Evolutionary conservation across 2,888 invertebrate genomes (phyloP), one percentile per base, ranked within the genome.

Genomic region (Bedellia somnulentella): DNA sequence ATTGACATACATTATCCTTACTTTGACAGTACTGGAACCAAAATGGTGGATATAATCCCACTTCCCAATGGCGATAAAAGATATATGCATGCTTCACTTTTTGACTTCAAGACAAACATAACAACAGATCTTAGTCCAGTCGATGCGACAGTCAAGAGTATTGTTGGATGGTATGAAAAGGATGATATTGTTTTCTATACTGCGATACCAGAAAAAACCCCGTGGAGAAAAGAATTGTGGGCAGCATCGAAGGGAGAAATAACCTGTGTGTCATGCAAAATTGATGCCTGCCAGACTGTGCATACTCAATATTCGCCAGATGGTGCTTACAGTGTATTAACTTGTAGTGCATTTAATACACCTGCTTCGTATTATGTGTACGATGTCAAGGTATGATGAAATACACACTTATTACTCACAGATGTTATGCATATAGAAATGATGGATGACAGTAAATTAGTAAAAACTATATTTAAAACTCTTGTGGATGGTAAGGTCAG

Each of bases 201-300:
- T 33, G 84, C 83, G 1, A 82, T 87, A 1, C 78, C 82, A 2
- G 71, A 73, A 2, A 73, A 68, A 4, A 63, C 80, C 35, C 87
- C 92, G 0, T 81, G 85, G 41, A 79, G 85, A 41, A 78, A 83
- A 35, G 91, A 94, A 33, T 38, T 90, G 80, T 61, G 77, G 68
- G 35, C 82, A 53, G 43, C 81, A 0, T 46, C 60, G 0, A 80
- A 80, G 0, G 64, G 73, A 0, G 81, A 84, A 26, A 84, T 87
- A 38, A 70, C 67, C 14, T 79, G 80, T 27, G 76, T 79, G 15
- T 78, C 83, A 1, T 84, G 85, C 54, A 85, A 82, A 40, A 79
- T 83, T 2, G 61, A 88, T 4, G 61, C 76, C 1, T 95, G 94
- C 52, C 57, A 61, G 27, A 50, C 60, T 12, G 91, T 83, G 0